Percentiles rank a stretch among this genome's conserved stretches.
Conservation (phyloP, 1,140 invertebrate genomes). For the Antheraea pernyi region DNA sequence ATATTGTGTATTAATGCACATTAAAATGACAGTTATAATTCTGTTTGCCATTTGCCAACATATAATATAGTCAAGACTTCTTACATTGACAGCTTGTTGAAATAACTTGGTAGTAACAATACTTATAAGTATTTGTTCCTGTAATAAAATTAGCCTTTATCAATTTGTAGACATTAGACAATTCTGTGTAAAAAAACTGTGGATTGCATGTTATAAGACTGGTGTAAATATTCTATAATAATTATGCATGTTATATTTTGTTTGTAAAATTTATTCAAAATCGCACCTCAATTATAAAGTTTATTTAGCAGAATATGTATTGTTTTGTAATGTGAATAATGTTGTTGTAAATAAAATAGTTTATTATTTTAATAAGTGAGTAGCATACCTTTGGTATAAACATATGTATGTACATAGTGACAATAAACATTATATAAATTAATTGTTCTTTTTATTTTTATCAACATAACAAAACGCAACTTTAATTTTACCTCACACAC, state of each 20-base stretch:
- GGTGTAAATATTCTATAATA: constrained; percentile 17
- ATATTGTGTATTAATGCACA: no score
- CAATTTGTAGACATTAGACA: no score
- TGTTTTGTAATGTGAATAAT: constrained; percentile 31
- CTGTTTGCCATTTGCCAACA: no score
- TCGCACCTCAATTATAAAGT: neutral
- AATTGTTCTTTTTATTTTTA: constrained; percentile 5
- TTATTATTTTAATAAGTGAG: constrained; percentile 49
- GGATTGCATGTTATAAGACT: constrained; percentile 16
- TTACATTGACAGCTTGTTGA: no score
- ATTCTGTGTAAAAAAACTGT: no score
- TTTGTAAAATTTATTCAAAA: constrained; percentile 2
- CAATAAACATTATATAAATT: constrained; percentile 30
- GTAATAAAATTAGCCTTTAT: no score
- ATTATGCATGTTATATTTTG: constrained; percentile 3
- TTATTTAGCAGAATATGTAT: constrained; percentile 36
- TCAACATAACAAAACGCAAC: no score
- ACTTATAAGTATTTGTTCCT: no score
- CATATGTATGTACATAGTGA: constrained; percentile 41
- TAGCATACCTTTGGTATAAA: constrained; percentile 40
- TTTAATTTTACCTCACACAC: no score
- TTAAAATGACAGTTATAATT: no score
- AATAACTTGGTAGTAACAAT: no score
- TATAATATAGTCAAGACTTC: no score
- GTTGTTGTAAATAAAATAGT: constrained; percentile 42